Conservation (phyloP, 2,797 vertebrate species). For the Trachurus trachurus region DNA sequence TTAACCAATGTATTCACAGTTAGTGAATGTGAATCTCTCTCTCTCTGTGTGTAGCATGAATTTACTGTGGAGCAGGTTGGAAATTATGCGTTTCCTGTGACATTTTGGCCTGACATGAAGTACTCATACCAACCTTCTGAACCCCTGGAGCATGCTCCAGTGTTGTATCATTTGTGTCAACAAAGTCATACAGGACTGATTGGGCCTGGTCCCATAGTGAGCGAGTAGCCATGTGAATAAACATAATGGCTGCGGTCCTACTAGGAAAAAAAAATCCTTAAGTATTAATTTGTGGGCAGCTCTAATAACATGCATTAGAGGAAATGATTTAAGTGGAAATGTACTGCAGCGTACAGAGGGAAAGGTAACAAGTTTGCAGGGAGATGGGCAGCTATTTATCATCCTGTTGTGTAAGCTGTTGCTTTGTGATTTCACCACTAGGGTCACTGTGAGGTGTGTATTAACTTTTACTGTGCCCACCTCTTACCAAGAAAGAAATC, state of each 20-base stretch:
- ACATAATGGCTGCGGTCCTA: slow-evolving; percentile 62
- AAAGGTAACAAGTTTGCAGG: slow-evolving; percentile 31
- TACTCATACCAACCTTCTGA: slow-evolving; percentile 77
- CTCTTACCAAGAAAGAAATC: slow-evolving; percentile 65
- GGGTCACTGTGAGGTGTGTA: slow-evolving; percentile 56
- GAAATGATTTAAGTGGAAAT: slow-evolving; percentile 63
- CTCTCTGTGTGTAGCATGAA: slow-evolving; percentile 49
- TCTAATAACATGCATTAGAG: slow-evolving; percentile 53
- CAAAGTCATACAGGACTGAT: slow-evolving; percentile 63
- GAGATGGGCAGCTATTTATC: slow-evolving; percentile 61
- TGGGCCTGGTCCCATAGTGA: slow-evolving; percentile 66
- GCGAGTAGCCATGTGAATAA: slow-evolving; percentile 71
- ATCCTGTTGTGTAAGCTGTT: slow-evolving; percentile 64
- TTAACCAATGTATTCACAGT: slow-evolving; percentile 60
- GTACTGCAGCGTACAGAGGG: slow-evolving; percentile 15
- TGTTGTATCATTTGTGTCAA: slow-evolving; percentile 77
- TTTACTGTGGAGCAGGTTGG: slow-evolving; percentile 55
- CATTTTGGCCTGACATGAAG: slow-evolving; percentile 61
- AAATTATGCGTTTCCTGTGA: slow-evolving; percentile 76
- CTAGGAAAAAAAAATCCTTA: slow-evolving; percentile 44
- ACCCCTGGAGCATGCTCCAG: slow-evolving; percentile 68
- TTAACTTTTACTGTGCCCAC: slow-evolving; percentile 63
- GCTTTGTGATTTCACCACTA: slow-evolving; percentile 56
- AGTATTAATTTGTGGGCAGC: slow-evolving; percentile 71
- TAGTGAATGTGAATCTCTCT: slow-evolving; percentile 50